Evolutionary conservation across 2,113 vertebrate species (phyloP).

Genomic region (Lampris incognitus): DNA sequence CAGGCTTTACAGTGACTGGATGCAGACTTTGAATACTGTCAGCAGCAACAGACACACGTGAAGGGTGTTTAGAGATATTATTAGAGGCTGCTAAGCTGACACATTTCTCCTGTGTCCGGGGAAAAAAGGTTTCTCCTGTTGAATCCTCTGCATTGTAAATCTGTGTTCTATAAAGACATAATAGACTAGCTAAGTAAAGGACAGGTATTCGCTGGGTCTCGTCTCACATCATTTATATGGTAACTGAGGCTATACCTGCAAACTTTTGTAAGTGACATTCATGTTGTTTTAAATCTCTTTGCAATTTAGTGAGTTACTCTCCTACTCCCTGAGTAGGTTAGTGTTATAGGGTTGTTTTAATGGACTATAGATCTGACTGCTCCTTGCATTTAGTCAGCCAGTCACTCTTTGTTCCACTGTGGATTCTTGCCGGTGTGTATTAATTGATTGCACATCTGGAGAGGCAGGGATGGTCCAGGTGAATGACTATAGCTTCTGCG

Average conservation of each 20-base stretch:
- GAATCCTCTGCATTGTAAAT: slow-evolving; percentile 6
- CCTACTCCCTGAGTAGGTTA: slow-evolving; percentile 24
- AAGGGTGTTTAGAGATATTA: background rate
- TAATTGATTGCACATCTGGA: slow-evolving; percentile 41
- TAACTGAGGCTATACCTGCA: slow-evolving; percentile 18
- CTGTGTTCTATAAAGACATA: background rate
- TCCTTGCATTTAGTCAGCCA: slow-evolving; percentile 23
- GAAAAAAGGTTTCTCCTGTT: background rate
- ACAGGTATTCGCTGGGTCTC: background rate
- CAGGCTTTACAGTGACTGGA: too few species aligned
- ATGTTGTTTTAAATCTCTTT: slow-evolving; percentile 15
- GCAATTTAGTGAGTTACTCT: slow-evolving; percentile 25
- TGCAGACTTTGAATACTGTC: background rate
- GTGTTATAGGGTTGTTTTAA: slow-evolving; percentile 38
- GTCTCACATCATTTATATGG: slow-evolving; percentile 6
- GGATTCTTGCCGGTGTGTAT: slow-evolving; percentile 30
- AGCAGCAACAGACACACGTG: background rate
- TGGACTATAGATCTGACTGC: slow-evolving; percentile 26
- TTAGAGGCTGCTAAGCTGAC: background rate
- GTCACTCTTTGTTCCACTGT: slow-evolving; percentile 25
- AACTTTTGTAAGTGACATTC: slow-evolving; percentile 19
- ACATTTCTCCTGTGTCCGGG: background rate
- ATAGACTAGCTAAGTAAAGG: background rate
- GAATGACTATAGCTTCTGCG: slow-evolving; percentile 37
- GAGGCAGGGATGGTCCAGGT: slow-evolving; percentile 40